These are phyloP conservation scores for Ectobius pallidus DNA, from an alignment of 2,888 invertebrate species.

Conservation along the genomic window DNA sequence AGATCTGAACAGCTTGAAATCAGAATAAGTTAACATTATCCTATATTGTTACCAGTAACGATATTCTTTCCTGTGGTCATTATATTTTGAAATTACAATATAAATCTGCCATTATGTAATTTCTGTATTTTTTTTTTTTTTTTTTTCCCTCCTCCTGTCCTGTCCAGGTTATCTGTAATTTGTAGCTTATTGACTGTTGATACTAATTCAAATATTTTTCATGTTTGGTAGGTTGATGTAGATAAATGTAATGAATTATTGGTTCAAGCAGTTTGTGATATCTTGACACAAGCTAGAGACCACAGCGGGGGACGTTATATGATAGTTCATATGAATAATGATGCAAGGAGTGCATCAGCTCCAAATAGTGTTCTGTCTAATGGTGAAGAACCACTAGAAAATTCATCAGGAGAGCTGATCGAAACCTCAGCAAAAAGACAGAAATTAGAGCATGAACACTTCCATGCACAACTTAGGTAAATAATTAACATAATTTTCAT, in stretches of 20 bases:
- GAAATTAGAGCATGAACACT: constrained; percentile 46
- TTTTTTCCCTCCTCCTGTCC: too few species aligned
- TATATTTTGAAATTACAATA: too few species aligned
- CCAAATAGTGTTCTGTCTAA: constrained; percentile 33
- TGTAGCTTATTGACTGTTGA: too few species aligned
- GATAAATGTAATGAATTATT: constrained; percentile 75
- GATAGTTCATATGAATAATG: constrained; percentile 46
- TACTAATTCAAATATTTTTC: too few species aligned
- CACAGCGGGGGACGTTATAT: constrained; percentile 46
- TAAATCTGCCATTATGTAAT: too few species aligned
- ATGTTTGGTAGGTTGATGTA: constrained; percentile 60
- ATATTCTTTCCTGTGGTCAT: too few species aligned
- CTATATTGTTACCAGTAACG: too few species aligned
- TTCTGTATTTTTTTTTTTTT: too few species aligned
- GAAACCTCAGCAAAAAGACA: constrained; percentile 39
- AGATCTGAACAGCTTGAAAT: too few species aligned
- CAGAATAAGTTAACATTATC: too few species aligned
- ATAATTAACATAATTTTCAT: background rate
- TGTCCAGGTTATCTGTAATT: too few species aligned
- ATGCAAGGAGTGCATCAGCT: background rate
- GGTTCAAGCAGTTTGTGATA: constrained; percentile 78
- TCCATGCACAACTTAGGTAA: constrained; percentile 57
- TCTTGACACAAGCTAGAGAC: constrained; percentile 72
- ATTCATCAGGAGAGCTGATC: constrained; percentile 38
- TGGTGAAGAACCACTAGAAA: constrained; percentile 30